A percentile compares a stretch with the other conserved stretches of the same genome.
Conservation (phyloP, 1,140 invertebrate genomes). For the Bombus affinis region DNA sequence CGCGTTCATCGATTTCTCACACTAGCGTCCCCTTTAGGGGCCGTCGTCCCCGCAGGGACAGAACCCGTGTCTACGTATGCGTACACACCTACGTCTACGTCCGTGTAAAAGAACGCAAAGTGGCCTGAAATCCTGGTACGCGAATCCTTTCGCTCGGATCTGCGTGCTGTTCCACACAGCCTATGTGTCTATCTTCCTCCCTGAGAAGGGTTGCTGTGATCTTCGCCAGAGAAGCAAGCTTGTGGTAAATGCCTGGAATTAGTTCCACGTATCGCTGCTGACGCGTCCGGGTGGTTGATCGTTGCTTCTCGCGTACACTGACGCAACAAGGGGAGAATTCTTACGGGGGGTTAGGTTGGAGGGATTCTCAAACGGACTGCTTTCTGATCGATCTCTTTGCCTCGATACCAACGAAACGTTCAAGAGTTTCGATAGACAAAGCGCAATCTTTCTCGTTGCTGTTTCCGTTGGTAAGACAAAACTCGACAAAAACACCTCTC, state of each 20-base stretch:
- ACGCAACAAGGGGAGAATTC: conserved; percentile 27
- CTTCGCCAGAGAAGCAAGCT: conserved; percentile 52
- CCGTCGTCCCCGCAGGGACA: conserved; percentile 56
- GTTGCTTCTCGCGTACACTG: background rate
- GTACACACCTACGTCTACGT: background rate
- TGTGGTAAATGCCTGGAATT: conserved; percentile 74
- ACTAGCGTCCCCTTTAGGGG: conserved; percentile 66
- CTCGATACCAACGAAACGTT: background rate
- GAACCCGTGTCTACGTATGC: background rate
- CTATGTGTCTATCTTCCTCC: conserved; percentile 57
- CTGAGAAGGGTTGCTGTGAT: conserved; percentile 47
- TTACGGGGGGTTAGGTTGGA: background rate
- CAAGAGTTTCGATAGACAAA: background rate
- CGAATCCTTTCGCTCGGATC: conserved; percentile 53
- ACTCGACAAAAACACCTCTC: too few relatives aligned
- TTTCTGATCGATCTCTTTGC: background rate
- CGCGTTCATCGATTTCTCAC: conserved; percentile 82
- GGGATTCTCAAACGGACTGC: background rate
- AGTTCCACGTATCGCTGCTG: conserved; percentile 66
- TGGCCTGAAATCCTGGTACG: conserved; percentile 66
- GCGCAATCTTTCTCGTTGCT: background rate
- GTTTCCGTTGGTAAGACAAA: too few relatives aligned
- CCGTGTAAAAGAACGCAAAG: conserved; percentile 65
- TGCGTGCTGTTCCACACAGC: conserved; percentile 49
- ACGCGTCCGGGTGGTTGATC: conserved; percentile 3